Base-by-base conservation (phyloP, 2,888 invertebrate genomes). In the Polydrusus cervinus region DNA sequence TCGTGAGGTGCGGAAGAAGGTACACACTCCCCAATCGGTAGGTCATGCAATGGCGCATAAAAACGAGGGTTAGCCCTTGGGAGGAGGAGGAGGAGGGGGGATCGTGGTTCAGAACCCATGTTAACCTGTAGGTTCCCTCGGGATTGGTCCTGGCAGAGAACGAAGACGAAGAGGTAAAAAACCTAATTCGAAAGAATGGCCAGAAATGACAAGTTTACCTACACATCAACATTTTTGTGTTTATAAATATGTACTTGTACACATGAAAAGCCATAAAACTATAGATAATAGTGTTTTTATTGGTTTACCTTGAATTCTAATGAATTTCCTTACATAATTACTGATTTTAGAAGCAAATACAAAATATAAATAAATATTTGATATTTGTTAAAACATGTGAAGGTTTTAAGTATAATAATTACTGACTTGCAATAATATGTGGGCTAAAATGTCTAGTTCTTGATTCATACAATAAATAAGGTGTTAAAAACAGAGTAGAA, bases 241-340 rank as follows among this genome's bases (percentile, higher is more conserved):
- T 34, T 34, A 34, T 34, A 34, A 7, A 34, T 34, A 30, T 7
- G 7, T 30, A 53, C 55, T 13, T 55, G 18, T 10, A 13, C 8
- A 30, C 11, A 14, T 45, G 6, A 14, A n/a, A 45, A 45, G 47
- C 47, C n/a, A 45, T 62, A 64, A 64, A 45, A 45, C 16, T 47
- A 30, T 5, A 64, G 49, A 64, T 49, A 64, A 62, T 62, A 8
- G 30, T 49, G 49, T 45, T 45, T 71, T 65, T 45, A 71, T 71
- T 62, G 62, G 71, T 65, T 71, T 55, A 71, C 71, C 71, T 71
- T 71, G 71, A 71, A 64, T 71, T 40, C 11, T 65, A 65, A 65
- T 51, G 71, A 53, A 45, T 43, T 49, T 53, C 51, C 49, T 64
- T 64, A 49, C 47, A 62, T 70, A 70, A 69, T 47, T 57, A 34